phyloP scores from a whole-genome alignment of 2,113 vertebrate species.

The Pterocles gutturalis region DNA sequence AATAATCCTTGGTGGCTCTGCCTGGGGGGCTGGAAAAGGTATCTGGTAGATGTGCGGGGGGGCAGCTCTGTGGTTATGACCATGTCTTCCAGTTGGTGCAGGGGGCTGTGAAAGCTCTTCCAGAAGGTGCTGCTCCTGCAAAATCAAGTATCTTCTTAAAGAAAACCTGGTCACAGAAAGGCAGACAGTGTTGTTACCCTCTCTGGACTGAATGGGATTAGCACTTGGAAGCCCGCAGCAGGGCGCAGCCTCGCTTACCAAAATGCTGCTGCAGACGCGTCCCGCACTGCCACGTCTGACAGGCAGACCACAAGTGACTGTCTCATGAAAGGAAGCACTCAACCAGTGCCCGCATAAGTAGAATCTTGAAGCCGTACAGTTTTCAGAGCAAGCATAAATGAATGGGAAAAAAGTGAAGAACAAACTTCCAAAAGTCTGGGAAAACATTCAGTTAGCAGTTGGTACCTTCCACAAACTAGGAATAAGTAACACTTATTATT shows the following conservation, averaged over 20 bases:
- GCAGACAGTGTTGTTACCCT: neutral
- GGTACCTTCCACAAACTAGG: neutral
- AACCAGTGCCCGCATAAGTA: neutral
- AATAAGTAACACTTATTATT: neutral
- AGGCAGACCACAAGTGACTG: neutral
- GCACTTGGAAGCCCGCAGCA: neutral
- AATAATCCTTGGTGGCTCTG: slow-evolving; percentile 77
- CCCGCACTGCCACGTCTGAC: neutral
- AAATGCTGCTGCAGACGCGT: neutral
- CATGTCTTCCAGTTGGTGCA: slow-evolving; percentile 52
- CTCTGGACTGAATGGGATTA: neutral
- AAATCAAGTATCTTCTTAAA: neutral
- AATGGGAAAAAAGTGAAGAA: neutral
- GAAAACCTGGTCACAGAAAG: neutral
- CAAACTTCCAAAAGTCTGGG: neutral
- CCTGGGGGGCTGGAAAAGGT: slow-evolving; percentile 3
- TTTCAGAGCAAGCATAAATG: neutral
- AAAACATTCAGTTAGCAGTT: neutral
- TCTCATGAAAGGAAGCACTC: neutral
- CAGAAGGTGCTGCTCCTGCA: slow-evolving; percentile 84
- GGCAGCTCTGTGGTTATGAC: neutral
- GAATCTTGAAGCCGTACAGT: neutral
- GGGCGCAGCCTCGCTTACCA: neutral
- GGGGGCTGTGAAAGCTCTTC: slow-evolving; percentile 72
- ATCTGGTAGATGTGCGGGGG: slow-evolving; percentile 29